These are phyloP conservation scores for Pontoporia blainvillei DNA, from an alignment of 2,113 vertebrate genomes.

Conservation along the genomic window DNA sequence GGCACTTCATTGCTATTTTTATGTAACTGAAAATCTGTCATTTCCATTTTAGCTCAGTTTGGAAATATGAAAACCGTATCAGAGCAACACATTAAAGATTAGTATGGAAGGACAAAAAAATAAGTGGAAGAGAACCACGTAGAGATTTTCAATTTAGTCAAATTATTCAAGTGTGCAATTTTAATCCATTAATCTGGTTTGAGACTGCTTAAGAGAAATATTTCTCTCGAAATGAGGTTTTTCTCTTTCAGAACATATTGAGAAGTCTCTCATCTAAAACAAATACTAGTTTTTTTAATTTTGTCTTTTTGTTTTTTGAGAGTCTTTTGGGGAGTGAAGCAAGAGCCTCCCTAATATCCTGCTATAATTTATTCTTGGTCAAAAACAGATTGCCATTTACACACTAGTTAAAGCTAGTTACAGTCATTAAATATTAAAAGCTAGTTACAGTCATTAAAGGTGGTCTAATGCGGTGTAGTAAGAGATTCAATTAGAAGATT, in stretches of 20 bases:
- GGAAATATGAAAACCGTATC: conserved; percentile 41
- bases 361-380: conserved; percentile 54
- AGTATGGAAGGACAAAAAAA: conserved; percentile 15
- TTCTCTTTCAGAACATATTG: not conserved
- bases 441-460: conserved; percentile 59
- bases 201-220: not conserved
- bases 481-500: conserved; percentile 42
- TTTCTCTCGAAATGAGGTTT: not conserved
- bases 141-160: conserved; percentile 56
- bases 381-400: conserved; percentile 53
- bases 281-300: not conserved
- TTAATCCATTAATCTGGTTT: conserved; percentile 52
- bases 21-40: conserved; percentile 57
- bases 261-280: conserved; percentile 29
- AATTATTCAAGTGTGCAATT: conserved; percentile 24
- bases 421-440: conserved; percentile 60
- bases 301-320: not conserved
- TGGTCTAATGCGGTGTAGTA: conserved; percentile 36
- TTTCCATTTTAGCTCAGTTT: conserved; percentile 54
- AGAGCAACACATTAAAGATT: conserved; percentile 14
- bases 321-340: not conserved
- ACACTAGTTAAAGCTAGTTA: conserved; percentile 33
- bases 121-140: not conserved
- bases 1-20: conserved; percentile 32
- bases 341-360: not conserved